A percentile compares a stretch with the other conserved stretches of the same genome.
Evolutionary conservation across 1,140 invertebrate species (phyloP).

Genomic region (Trichoplusia ni): DNA sequence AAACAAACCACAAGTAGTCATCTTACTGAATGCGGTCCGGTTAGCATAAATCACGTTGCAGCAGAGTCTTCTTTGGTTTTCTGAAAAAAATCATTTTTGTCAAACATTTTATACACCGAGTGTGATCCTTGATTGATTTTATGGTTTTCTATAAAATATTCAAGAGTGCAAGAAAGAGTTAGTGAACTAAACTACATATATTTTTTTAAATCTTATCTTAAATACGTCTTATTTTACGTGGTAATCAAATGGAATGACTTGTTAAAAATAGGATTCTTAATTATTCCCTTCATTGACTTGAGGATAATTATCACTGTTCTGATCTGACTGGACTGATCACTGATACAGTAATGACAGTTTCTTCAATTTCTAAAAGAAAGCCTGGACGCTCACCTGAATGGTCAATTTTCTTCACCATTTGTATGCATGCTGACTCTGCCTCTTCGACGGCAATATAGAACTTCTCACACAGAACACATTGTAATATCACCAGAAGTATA

Average conservation of each 20-base stretch:
- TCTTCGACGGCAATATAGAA: conserved; percentile 6
- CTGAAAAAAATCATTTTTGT: conserved; percentile 2
- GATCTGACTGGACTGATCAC: neutral
- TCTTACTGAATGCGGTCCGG: conserved; percentile 30
- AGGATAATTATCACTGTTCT: too few relatives aligned
- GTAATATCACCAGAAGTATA: neutral
- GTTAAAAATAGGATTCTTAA: too few relatives aligned
- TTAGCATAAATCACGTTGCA: conserved; percentile 38
- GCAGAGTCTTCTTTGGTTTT: conserved; percentile 8
- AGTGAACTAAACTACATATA: neutral
- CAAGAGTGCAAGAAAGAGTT: neutral
- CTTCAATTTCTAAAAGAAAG: neutral
- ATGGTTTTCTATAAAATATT: neutral
- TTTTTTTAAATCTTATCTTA: too few relatives aligned
- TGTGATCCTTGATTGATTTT: neutral
- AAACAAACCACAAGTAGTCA: conserved; percentile 40
- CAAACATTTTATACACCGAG: too few relatives aligned
- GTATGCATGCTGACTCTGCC: conserved; percentile 1
- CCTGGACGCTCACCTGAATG: neutral
- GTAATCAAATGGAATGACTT: too few relatives aligned
- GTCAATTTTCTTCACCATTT: conserved; percentile 12
- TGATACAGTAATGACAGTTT: neutral
- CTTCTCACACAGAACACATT: conserved; percentile 16
- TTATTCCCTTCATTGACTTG: too few relatives aligned
- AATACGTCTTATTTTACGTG: too few relatives aligned